Conservation (phyloP, 1,140 invertebrate genomes). For the Drosophila rufa region DNA sequence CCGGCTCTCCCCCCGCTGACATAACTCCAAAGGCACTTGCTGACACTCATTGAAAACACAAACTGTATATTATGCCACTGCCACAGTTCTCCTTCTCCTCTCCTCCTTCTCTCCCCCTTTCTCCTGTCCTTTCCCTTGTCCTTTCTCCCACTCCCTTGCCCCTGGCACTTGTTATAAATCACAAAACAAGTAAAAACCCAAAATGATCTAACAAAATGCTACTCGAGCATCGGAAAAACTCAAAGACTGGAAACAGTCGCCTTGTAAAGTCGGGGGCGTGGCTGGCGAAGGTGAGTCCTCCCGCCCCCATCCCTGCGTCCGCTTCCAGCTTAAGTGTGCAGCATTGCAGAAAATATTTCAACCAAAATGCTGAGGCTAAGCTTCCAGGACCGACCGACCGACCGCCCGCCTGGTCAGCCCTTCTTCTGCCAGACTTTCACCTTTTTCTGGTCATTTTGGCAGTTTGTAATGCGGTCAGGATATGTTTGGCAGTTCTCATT, state of each 20-base stretch:
- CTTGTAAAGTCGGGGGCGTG: constrained; percentile 34
- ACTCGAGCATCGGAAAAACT: constrained; percentile 27
- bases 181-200: constrained; percentile 48
- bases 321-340: constrained; percentile 16
- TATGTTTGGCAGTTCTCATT: constrained; percentile 12
- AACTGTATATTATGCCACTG: constrained; percentile 58
- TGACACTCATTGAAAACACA: constrained; percentile 62
- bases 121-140: neutral
- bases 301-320: neutral
- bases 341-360: constrained; percentile 49
- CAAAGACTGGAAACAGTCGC: constrained; percentile 29
- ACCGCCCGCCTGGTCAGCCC: neutral
- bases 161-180: constrained; percentile 52
- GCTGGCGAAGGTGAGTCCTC: constrained; percentile 11
- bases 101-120: neutral
- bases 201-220: constrained; percentile 59
- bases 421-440: constrained; percentile 7
- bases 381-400: neutral
- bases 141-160: neutral
- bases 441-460: constrained; percentile 42
- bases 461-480: constrained; percentile 55
- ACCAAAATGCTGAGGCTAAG: constrained; percentile 34
- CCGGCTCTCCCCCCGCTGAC: constrained; percentile 10
- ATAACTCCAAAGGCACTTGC: constrained; percentile 54
- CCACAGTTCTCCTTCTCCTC: neutral